Conservation (phyloP, 2,113 vertebrate species). For the Rana temporaria region DNA sequence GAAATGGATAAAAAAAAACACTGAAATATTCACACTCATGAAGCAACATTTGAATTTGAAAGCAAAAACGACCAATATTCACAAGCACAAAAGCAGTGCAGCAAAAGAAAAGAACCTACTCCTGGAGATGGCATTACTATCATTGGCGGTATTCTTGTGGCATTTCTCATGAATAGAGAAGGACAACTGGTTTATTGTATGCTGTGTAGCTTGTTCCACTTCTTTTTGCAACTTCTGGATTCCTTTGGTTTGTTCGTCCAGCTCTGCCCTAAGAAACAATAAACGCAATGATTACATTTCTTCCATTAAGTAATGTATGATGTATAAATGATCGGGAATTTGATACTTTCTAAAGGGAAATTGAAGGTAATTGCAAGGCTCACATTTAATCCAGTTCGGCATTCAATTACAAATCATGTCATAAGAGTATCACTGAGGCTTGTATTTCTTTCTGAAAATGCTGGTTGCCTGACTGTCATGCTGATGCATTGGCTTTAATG, state of each 20-base stretch:
- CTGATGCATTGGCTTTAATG: too few relatives aligned
- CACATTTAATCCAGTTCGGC: too few relatives aligned
- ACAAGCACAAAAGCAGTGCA: background rate
- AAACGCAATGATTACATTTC: background rate
- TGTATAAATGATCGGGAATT: background rate
- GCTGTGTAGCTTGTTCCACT: conserved; percentile 36
- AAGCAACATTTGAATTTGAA: background rate
- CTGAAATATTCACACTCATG: background rate
- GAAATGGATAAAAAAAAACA: background rate
- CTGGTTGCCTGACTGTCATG: too few relatives aligned
- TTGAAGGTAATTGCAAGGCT: too few relatives aligned
- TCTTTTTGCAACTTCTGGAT: conserved; percentile 41
- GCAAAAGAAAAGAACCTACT: background rate
- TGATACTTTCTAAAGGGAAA: too few relatives aligned
- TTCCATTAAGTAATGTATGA: background rate
- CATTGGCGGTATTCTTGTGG: background rate
- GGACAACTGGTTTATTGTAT: conserved; percentile 20
- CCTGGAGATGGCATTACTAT: background rate
- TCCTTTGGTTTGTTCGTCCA: conserved; percentile 40
- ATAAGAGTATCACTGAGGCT: too few relatives aligned
- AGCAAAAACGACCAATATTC: background rate
- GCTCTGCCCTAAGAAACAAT: conserved; percentile 11
- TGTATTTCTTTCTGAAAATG: too few relatives aligned
- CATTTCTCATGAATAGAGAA: background rate
- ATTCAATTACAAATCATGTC: too few relatives aligned